Conservation (phyloP, 2,113 vertebrate genomes). For the Cervus canadensis region DNA sequence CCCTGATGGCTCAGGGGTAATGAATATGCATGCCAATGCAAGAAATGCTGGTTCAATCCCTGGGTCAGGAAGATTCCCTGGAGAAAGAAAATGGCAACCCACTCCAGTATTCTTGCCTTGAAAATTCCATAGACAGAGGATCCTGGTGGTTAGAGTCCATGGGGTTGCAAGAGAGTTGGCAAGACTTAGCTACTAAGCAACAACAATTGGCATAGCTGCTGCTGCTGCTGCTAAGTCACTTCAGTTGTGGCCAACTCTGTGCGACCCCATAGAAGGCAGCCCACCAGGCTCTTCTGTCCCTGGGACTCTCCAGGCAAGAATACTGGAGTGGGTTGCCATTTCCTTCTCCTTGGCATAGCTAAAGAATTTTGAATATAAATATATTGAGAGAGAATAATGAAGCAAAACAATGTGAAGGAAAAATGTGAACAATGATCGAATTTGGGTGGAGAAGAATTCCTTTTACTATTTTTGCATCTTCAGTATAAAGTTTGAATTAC, state of each 20-base stretch:
- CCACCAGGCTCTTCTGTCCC: neutral
- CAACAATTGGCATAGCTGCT: neutral
- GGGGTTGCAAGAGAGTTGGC: neutral
- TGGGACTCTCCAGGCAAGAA: neutral
- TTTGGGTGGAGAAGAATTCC: neutral
- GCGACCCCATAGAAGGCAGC: neutral
- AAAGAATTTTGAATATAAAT: neutral
- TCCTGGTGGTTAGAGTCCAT: neutral
- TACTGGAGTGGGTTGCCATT: neutral
- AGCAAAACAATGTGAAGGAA: rapidly evolving
- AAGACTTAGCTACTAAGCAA: neutral
- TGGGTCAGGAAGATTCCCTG: neutral
- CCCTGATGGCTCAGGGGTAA: neutral
- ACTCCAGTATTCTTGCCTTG: neutral
- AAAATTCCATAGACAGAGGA: neutral
- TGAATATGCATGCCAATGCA: neutral
- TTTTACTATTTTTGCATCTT: neutral
- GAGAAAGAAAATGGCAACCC: neutral
- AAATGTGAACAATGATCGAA: neutral
- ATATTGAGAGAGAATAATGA: neutral
- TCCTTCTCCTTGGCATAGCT: neutral
- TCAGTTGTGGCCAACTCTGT: neutral
- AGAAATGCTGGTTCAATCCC: neutral
- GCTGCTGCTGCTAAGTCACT: neutral
- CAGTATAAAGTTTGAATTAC: neutral